These are phyloP conservation scores for Aphelinus certus DNA, from an alignment of 1,140 invertebrate genomes.

Conservation along the genomic window DNA sequence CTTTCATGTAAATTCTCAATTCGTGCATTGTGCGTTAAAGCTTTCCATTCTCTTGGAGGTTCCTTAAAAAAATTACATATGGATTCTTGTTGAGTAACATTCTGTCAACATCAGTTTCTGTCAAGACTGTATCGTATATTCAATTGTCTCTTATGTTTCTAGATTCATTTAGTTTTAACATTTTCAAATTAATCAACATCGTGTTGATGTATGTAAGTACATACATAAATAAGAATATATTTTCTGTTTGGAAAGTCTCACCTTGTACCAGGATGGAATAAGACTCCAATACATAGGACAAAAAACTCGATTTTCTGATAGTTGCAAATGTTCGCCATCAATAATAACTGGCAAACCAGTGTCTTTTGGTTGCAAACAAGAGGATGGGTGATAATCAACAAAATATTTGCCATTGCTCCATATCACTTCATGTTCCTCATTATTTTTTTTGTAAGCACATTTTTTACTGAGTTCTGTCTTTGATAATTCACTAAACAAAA, in stretches of 20 bases:
- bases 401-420: conserved; percentile 11
- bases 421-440: conserved; percentile 10
- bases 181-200: too few species aligned
- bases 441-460: conserved; percentile 29
- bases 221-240: too few species aligned
- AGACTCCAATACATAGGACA: conserved; percentile 37
- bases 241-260: neutral
- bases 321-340: conserved; percentile 29
- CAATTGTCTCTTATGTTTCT: too few species aligned
- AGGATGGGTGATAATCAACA: conserved; percentile 27
- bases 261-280: conserved; percentile 30
- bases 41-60: conserved; percentile 21
- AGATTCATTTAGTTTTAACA: too few species aligned
- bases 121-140: too few species aligned
- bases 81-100: too few species aligned
- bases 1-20: conserved; percentile 37
- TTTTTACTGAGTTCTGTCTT: conserved; percentile 26
- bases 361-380: conserved; percentile 17
- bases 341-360: conserved; percentile 33
- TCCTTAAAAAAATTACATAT: neutral
- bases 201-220: too few species aligned
- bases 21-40: conserved; percentile 31
- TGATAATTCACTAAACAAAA: conserved; percentile 28
- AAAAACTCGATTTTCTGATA: conserved; percentile 1
- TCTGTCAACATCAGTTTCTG: too few species aligned